phyloP scores from a whole-genome alignment of 53 echinoderm and acorn worm genomes.

The Temnopleurus reevesii region DNA sequence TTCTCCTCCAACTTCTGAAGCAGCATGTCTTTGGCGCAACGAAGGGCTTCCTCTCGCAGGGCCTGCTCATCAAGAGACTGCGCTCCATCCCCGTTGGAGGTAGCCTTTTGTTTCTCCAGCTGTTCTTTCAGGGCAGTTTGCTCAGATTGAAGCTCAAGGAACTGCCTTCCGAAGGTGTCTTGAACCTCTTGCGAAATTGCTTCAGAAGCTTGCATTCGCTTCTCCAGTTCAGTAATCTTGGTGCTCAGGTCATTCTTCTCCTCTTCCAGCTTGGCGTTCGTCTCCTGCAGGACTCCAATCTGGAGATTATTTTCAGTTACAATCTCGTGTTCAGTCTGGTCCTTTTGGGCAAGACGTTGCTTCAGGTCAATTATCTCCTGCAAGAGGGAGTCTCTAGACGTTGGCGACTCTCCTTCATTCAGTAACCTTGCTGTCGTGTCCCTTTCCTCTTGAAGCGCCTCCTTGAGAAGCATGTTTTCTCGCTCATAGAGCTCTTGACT shows the following conservation, averaged over 20 bases:
- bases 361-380: slow-evolving; percentile 72
- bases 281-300: slow-evolving; percentile 95
- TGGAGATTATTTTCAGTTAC: slow-evolving; percentile 93
- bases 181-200: slow-evolving; percentile 83
- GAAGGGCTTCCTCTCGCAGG: slow-evolving; percentile 73
- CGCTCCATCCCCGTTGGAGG: slow-evolving; percentile 33
- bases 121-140: slow-evolving; percentile 67
- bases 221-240: slow-evolving; percentile 63
- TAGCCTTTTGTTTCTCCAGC: slow-evolving; percentile 70
- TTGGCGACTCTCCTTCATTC: slow-evolving; percentile 61
- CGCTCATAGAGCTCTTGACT: slow-evolving; percentile 60
- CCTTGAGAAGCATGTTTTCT: slow-evolving; percentile 74
- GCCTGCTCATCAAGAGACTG: slow-evolving; percentile 71
- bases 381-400: slow-evolving; percentile 44
- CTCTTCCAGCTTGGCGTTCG: slow-evolving; percentile 74
- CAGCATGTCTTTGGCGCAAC: slow-evolving; percentile 83
- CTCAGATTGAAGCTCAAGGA: slow-evolving; percentile 72
- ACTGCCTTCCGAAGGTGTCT: slow-evolving; percentile 80
- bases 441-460: slow-evolving; percentile 71
- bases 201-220: slow-evolving; percentile 72
- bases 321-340: slow-evolving; percentile 93
- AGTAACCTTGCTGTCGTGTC: slow-evolving; percentile 60
- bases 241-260: slow-evolving; percentile 75
- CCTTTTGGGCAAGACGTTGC: slow-evolving; percentile 79
- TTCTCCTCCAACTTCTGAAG: slow-evolving; percentile 85